phyloP scores from a whole-genome alignment of 2,113 vertebrate species.

The Oostethus manadensis region DNA sequence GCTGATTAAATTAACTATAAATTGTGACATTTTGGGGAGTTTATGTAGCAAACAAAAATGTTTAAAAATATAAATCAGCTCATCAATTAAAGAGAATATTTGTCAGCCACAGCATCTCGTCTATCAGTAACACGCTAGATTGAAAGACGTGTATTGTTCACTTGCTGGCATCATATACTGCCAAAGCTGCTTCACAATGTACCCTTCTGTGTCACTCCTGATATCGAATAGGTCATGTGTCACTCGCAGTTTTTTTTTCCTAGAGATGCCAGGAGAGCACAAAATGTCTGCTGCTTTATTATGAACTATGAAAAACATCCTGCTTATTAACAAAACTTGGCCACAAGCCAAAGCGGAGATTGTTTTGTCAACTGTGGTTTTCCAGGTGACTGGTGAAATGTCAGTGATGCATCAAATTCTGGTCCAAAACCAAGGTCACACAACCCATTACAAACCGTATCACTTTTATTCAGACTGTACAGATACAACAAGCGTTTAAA shows the following conservation, averaged over 20 bases:
- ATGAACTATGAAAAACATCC: conserved; percentile 10
- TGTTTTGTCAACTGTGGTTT: conserved; percentile 12
- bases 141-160: neutral
- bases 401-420: neutral
- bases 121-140: neutral
- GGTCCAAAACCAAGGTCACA: conserved; percentile 13
- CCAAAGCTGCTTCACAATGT: conserved; percentile 13
- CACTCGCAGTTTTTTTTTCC: conserved; percentile 1
- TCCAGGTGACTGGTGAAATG: neutral
- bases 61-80: neutral
- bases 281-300: neutral
- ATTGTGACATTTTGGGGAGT: neutral
- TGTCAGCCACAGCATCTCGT: neutral
- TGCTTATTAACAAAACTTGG: conserved; percentile 12
- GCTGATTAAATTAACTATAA: neutral
- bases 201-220: conserved; percentile 3
- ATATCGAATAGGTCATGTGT: conserved; percentile 18
- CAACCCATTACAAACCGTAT: conserved; percentile 49
- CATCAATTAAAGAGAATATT: neutral
- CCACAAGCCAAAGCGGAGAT: neutral
- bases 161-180: neutral
- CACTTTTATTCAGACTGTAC: conserved; percentile 67
- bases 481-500: conserved; percentile 54
- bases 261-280: neutral
- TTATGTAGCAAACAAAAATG: neutral